Evolutionary conservation across 2,113 vertebrate species (phyloP).

Genomic region (Riparia riparia): DNA sequence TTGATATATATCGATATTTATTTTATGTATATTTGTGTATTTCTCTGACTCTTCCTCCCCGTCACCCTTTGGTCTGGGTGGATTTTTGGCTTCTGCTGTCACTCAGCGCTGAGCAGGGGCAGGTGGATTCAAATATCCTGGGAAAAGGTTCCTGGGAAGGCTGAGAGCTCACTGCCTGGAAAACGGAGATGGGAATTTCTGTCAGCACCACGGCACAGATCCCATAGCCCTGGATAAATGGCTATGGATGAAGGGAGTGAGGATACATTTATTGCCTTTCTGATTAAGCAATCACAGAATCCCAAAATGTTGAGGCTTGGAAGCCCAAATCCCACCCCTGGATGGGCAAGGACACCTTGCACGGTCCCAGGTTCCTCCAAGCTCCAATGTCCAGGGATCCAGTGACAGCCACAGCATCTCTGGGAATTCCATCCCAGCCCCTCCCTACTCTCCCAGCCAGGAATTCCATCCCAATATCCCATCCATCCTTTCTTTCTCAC

Average conservation of each 20-base stretch:
- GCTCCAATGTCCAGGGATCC: neutral
- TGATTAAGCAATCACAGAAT: neutral
- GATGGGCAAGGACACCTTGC: neutral
- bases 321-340: neutral
- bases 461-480: neutral
- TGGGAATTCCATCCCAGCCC: neutral
- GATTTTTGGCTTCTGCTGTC: neutral
- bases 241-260: rapidly evolving
- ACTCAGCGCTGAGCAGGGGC: rapidly evolving
- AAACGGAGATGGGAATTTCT: rapidly evolving
- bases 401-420: neutral
- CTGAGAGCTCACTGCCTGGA: neutral
- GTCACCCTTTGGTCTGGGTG: neutral
- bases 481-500: neutral
- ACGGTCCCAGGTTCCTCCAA: neutral
- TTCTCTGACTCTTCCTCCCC: neutral
- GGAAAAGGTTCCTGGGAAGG: neutral
- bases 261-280: neutral
- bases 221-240: rapidly evolving
- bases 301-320: neutral
- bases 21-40: neutral
- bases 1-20: neutral
- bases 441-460: no score
- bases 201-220: rapidly evolving
- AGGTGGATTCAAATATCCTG: rapidly evolving